phyloP scores from a whole-genome alignment of 2,797 vertebrate species.

The Prionace glauca region DNA sequence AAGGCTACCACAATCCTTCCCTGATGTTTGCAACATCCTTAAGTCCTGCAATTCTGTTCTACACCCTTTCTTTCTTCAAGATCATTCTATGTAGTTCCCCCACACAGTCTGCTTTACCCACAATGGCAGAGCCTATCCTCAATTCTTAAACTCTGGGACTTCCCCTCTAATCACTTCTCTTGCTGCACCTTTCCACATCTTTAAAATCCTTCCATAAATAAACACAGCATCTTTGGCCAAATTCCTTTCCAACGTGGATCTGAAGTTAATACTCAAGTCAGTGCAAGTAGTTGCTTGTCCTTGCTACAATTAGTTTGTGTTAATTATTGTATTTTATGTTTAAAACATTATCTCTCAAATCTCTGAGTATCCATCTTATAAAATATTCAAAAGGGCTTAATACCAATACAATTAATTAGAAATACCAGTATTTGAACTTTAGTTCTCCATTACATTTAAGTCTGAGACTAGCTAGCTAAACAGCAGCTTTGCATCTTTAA shows the following conservation, averaged over 20 bases:
- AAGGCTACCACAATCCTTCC: not conserved
- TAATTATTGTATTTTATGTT: not conserved
- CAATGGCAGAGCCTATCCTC: not conserved
- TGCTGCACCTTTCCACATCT: not conserved
- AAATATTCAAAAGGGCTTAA: not conserved
- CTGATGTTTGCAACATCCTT: not conserved
- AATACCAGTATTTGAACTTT: not conserved
- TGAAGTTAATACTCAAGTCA: not conserved
- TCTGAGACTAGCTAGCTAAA: not conserved
- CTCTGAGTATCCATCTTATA: not conserved
- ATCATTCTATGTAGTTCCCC: not conserved
- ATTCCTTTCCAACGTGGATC: not conserved
- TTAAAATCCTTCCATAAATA: not conserved
- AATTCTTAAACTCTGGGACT: not conserved
- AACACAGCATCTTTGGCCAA: not conserved
- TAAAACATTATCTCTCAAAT: no score
- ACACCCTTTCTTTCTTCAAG: not conserved
- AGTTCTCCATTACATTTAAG: not conserved
- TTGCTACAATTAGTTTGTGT: not conserved
- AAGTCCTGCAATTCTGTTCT: not conserved
- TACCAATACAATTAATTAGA: not conserved
- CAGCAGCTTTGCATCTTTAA: not conserved
- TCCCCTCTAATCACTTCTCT: not conserved
- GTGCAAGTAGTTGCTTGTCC: not conserved
- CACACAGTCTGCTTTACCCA: not conserved